These are phyloP conservation scores for Planiliza haematocheilus DNA, from an alignment of 2,113 vertebrate species.

Conservation along the genomic window DNA sequence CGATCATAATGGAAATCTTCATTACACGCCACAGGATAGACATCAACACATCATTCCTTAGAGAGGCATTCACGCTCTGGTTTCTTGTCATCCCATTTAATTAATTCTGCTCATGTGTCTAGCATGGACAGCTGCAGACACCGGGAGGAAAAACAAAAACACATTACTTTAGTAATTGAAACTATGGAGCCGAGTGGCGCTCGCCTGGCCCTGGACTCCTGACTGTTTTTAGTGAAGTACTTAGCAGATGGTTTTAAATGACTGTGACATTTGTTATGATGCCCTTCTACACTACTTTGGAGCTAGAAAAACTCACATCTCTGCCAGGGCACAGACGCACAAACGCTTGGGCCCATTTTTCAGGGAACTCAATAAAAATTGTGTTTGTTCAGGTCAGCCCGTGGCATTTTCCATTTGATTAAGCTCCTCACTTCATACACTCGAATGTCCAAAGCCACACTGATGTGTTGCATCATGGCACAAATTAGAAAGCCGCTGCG, in stretches of 20 bases:
- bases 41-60: conserved; percentile 26
- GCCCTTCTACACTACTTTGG: conserved; percentile 43
- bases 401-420: conserved; percentile 52
- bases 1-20: conserved; percentile 21
- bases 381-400: conserved; percentile 62
- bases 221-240: conserved; percentile 74
- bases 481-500: conserved; percentile 39
- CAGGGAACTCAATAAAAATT: conserved; percentile 19
- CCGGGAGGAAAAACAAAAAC: conserved; percentile 69
- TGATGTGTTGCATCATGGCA: conserved; percentile 27
- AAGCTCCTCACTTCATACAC: conserved; percentile 34
- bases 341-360: conserved; percentile 34
- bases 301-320: conserved; percentile 33
- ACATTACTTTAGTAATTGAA: conserved; percentile 69
- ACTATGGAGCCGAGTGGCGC: conserved; percentile 76
- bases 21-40: conserved; percentile 33
- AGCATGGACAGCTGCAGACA: conserved; percentile 70
- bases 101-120: conserved; percentile 73
- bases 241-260: conserved; percentile 83
- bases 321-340: background rate
- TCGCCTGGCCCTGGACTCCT: conserved; percentile 60
- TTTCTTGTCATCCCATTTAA: conserved; percentile 64
- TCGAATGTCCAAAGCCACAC: conserved; percentile 32
- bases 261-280: conserved; percentile 75
- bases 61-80: conserved; percentile 39